Evolutionary conservation across 2,113 vertebrate genomes (phyloP).

Genomic region (Cynopterus brachyotis): DNA sequence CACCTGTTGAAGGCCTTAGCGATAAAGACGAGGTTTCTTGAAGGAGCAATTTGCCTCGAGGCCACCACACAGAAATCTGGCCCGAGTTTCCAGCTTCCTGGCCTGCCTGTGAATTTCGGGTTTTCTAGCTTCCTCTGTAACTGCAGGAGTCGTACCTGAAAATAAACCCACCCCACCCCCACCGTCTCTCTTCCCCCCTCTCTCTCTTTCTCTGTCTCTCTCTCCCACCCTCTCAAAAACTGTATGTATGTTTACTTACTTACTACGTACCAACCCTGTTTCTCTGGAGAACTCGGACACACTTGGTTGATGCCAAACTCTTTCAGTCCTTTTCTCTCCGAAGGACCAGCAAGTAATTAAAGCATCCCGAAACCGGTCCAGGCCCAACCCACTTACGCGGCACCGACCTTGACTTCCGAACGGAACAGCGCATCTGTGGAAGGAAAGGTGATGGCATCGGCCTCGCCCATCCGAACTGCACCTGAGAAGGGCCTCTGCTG

Average conservation of each 20-base stretch:
- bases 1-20: background rate
- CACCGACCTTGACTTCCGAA: background rate
- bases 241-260: no score
- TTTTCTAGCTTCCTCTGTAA: background rate
- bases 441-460: background rate
- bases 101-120: background rate
- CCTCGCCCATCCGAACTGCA: background rate
- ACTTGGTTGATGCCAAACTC: background rate
- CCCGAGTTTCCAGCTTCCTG: background rate
- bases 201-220: background rate
- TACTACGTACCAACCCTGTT: background rate
- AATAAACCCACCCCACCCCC: background rate
- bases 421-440: background rate
- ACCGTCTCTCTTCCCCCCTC: background rate
- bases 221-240: background rate
- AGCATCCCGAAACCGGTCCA: background rate
- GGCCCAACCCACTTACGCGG: background rate
- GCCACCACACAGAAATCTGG: background rate
- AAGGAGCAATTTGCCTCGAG: background rate
- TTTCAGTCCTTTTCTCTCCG: background rate
- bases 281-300: background rate
- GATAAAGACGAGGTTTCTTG: background rate
- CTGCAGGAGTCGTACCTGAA: background rate
- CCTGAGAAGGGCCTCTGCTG: background rate
- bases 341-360: background rate